Evolutionary conservation across 2,797 vertebrate species (phyloP), one percentile per base, ranked within the genome.

Genomic region (Pteropus rufus): DNA sequence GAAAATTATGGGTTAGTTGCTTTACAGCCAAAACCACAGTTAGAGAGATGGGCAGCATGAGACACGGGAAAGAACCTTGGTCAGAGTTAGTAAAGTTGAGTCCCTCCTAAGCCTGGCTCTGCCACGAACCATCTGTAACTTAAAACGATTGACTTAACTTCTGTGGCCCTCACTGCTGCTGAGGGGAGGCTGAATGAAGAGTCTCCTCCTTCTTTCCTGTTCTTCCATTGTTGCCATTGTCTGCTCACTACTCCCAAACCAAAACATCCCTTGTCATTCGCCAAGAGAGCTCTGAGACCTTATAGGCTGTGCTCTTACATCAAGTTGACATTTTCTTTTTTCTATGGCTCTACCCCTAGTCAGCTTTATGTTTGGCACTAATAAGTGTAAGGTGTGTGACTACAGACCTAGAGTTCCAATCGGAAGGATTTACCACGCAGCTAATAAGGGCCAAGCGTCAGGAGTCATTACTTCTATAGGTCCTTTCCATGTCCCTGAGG

Each of bases 41-140:
- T 86, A 62, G 4, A 56, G 41, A 46, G 84, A 80, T 44, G 31
- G 41, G n/a, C 46, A 88, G 65, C 21, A 41, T 58, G 72, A 80
- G 72, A 88, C 88, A 83, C 18, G 44, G 80, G 85, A 81, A 93
- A 76, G 46, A 81, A 83, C 15, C 11, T 73, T 75, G 77, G 79
- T 89, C 77, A 93, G 65, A 80, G 65, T 87, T 67, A 58, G 72
- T 86, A 94, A 95, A 93, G 64, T 41, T 73, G 70, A 93, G n/a
- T 65, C 81, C 18, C 41, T 81, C 39, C 49, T 93, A 67, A 83
- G n/a, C 41, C 69, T 34, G 65, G 14, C 58, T 92, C 46, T 84
- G 41, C 85, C 91, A 94, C 72, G 65, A 76, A 34, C 86, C 83
- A 64, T 72, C 34, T 77, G 26, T 72, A 49, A 86, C 52, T 93